These are phyloP conservation scores for Noctuana brunneofusca DNA, from an alignment of 2,888 invertebrate species.

Conservation along the genomic window DNA sequence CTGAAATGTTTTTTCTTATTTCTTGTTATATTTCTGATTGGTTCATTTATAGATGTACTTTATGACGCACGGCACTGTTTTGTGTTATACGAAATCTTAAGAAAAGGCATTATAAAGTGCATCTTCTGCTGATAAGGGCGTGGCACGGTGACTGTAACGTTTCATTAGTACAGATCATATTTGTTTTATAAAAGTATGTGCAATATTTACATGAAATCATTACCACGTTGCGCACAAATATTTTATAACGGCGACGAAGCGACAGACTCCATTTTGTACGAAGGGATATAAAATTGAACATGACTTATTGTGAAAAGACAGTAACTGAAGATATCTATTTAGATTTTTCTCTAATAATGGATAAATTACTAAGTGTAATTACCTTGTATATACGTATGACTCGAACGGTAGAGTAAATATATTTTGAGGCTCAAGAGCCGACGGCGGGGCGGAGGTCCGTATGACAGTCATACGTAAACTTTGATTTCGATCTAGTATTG, in stretches of 20 bases:
- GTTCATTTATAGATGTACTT: not conserved
- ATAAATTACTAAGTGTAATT: constrained; percentile 70
- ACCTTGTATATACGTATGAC: constrained; percentile 81
- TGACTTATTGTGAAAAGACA: constrained; percentile 50
- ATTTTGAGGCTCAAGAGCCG: constrained; percentile 69
- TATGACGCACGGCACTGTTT: constrained; percentile 23
- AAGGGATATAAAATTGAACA: constrained; percentile 56
- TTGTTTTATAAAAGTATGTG: constrained; percentile 30
- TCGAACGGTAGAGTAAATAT: constrained; percentile 66
- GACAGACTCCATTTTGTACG: constrained; percentile 71
- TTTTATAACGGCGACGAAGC: constrained; percentile 56
- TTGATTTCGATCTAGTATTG: constrained; percentile 67
- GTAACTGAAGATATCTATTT: constrained; percentile 60
- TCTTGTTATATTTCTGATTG: not conserved
- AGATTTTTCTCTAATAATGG: constrained; percentile 70
- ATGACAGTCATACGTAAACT: constrained; percentile 71
- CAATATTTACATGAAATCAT: constrained; percentile 25
- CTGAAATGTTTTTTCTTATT: constrained; percentile 9
- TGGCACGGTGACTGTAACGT: constrained; percentile 31
- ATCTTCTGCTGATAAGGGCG: constrained; percentile 24
- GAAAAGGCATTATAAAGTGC: constrained; percentile 16
- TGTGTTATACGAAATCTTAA: not conserved
- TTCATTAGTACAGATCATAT: constrained; percentile 13
- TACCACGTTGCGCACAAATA: constrained; percentile 67
- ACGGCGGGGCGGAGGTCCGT: constrained; percentile 55